Conservation (phyloP, 2,113 vertebrate genomes). For the Athene noctua region DNA sequence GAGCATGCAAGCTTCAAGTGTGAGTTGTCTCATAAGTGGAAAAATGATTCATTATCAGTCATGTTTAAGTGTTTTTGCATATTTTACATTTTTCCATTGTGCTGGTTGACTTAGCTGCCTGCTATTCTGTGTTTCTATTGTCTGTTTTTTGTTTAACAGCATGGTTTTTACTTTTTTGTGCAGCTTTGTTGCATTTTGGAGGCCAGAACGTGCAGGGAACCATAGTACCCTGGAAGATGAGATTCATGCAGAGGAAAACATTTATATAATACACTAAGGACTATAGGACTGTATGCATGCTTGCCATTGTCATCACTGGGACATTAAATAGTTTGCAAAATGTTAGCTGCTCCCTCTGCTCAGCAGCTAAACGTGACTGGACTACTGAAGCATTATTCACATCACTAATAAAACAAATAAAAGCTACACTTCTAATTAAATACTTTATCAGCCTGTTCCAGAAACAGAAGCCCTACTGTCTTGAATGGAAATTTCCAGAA, state of each 20-base stretch:
- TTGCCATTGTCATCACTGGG: neutral
- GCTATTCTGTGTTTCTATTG: neutral
- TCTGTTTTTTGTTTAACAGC: neutral
- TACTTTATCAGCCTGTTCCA: slow-evolving; percentile 8
- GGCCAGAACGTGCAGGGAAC: neutral
- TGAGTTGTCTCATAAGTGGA: neutral
- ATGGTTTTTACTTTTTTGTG: neutral
- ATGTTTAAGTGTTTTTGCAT: neutral
- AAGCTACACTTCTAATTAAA: neutral
- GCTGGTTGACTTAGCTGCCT: neutral
- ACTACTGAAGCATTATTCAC: neutral
- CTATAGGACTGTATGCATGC: neutral
- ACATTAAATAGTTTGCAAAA: neutral
- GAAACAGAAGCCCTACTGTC: neutral
- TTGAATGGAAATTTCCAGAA: neutral
- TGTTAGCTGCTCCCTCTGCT: slow-evolving; percentile 14
- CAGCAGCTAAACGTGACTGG: neutral
- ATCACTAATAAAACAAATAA: slow-evolving; percentile 34
- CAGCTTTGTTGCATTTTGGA: slow-evolving; percentile 29
- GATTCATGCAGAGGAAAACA: slow-evolving; percentile 28
- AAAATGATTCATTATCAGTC: neutral
- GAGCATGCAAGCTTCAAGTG: neutral
- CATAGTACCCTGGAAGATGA: slow-evolving; percentile 33
- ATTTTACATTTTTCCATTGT: neutral
- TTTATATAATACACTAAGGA: slow-evolving; percentile 48